A percentile compares a stretch with the other conserved stretches of the same genome.
Evolutionary conservation across 1,140 invertebrate genomes (phyloP).

Genomic region (Meloidogyne exigua): DNA sequence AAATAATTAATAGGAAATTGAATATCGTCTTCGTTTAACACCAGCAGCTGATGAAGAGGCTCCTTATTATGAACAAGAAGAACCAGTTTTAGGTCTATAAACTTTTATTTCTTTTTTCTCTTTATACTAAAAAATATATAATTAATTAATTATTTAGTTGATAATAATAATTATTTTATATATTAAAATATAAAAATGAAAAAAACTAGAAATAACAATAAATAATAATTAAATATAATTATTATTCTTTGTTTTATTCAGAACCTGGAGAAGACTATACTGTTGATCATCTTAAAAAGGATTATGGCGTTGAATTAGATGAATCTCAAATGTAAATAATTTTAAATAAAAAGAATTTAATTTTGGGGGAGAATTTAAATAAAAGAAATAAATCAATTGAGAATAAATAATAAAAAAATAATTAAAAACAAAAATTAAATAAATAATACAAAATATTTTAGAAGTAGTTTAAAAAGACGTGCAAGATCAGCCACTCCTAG

Average conservation of each 20-base stretch:
- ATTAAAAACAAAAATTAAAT: no score
- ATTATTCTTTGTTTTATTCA: constrained; percentile 33
- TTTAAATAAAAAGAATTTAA: not conserved
- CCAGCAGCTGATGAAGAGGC: constrained; percentile 55
- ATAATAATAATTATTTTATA: constrained; percentile 18
- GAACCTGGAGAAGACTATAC: constrained; percentile 54
- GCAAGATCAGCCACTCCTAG: constrained; percentile 59
- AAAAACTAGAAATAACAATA: not conserved
- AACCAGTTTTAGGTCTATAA: constrained; percentile 34
- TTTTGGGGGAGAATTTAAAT: not conserved
- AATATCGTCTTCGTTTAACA: constrained; percentile 59
- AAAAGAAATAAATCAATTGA: no score
- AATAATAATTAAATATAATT: not conserved
- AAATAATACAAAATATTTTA: constrained; percentile 21
- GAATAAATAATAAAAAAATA: no score
- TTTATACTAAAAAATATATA: no score
- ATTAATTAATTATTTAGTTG: no score
- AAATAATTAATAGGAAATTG: constrained; percentile 47
- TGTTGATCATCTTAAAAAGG: constrained; percentile 56
- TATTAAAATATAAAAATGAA: not conserved
- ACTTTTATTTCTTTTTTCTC: no score
- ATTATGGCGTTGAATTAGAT: constrained; percentile 60
- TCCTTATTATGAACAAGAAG: constrained; percentile 49
- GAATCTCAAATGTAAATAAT: constrained; percentile 54
- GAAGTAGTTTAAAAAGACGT: constrained; percentile 57